phyloP scores from a whole-genome alignment of 2,113 vertebrate genomes.

The Otocyon megalotis region DNA sequence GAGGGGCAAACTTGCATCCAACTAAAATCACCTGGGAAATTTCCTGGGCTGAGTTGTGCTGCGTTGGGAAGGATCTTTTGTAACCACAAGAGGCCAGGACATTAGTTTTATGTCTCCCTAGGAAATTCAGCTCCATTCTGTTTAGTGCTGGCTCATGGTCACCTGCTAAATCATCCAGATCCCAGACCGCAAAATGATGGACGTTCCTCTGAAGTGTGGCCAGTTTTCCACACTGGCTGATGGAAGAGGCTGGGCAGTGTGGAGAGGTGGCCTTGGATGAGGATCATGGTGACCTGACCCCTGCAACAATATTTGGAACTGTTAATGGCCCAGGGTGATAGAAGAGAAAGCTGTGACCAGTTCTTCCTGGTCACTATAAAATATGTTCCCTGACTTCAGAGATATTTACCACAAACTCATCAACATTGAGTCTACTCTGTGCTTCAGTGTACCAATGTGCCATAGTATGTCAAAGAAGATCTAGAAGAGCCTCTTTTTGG shows the following conservation, averaged over 20 bases:
- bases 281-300: neutral
- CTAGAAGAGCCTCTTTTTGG: neutral
- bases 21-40: slow-evolving; percentile 54
- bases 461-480: neutral
- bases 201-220: neutral
- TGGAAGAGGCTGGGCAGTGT: neutral
- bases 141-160: neutral
- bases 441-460: neutral
- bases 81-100: neutral
- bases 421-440: too few relatives aligned
- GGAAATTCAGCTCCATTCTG: neutral
- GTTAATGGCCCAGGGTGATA: neutral
- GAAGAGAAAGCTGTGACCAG: neutral
- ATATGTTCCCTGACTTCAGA: neutral
- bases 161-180: slow-evolving; percentile 25
- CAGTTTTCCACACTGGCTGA: neutral
- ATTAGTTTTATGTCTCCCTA: slow-evolving; percentile 4
- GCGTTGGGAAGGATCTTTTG: neutral
- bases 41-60: neutral
- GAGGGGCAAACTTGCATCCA: neutral
- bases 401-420: neutral
- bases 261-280: neutral
- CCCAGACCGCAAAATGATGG: neutral
- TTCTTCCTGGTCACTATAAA: neutral
- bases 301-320: neutral